These are phyloP conservation scores for Ibycter americanus DNA, from an alignment of 2,797 vertebrate genomes.

Conservation along the genomic window DNA sequence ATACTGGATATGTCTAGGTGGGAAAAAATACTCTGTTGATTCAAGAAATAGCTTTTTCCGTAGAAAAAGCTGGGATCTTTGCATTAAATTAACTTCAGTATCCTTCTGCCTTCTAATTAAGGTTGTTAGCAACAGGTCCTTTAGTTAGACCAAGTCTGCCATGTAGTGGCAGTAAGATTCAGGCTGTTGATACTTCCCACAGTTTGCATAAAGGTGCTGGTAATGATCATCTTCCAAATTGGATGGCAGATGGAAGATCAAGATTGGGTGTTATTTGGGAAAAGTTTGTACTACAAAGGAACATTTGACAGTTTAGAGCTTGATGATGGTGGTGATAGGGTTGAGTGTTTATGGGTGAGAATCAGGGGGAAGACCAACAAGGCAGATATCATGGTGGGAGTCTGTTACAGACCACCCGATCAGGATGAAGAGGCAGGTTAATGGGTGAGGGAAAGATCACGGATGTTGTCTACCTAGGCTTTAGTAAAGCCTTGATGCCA, in stretches of 20 bases:
- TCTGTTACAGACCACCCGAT: not conserved
- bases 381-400: not conserved
- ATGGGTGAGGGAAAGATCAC: no score
- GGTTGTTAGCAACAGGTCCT: not conserved
- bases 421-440: not conserved
- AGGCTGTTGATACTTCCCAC: not conserved
- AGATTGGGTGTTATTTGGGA: not conserved
- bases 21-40: not conserved
- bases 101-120: not conserved
- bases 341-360: not conserved
- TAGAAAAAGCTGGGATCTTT: not conserved
- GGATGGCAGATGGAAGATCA: not conserved
- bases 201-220: not conserved
- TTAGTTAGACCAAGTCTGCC: not conserved
- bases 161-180: not conserved
- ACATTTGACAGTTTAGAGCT: not conserved
- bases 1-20: not conserved
- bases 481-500: no score
- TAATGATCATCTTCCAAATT: not conserved
- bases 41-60: not conserved
- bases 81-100: not conserved
- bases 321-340: accelerated
- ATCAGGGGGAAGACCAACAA: not conserved
- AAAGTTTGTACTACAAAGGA: not conserved
- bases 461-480: no score